Percentiles rank a stretch among this genome's conserved stretches.
Evolutionary conservation across 2,888 invertebrate species (phyloP).

Genomic region (Leucozona laternaria): DNA sequence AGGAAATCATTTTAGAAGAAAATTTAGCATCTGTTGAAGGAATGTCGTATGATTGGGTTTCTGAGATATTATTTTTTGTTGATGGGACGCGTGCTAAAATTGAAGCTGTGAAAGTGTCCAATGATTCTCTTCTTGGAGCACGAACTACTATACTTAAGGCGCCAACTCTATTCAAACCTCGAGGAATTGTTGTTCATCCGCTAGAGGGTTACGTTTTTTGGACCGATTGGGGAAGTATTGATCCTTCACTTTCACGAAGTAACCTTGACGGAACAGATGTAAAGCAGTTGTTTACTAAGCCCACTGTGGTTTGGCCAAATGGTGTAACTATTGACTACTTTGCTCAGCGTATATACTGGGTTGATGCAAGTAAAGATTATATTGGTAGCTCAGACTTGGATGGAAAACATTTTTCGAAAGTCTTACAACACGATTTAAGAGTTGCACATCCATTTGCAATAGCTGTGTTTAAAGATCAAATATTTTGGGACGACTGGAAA

Average conservation of each 20-base stretch:
- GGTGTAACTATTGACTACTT: conserved; percentile 93
- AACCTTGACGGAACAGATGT: conserved; percentile 91
- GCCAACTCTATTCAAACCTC: conserved; percentile 88
- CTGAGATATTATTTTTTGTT: conserved; percentile 93
- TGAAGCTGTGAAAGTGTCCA: conserved; percentile 89
- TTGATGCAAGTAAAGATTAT: conserved; percentile 92
- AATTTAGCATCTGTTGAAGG: conserved; percentile 93
- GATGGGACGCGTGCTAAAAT: conserved; percentile 92
- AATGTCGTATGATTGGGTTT: conserved; percentile 95
- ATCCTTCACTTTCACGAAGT: conserved; percentile 91
- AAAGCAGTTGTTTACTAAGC: conserved; percentile 87
- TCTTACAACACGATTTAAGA: conserved; percentile 87
- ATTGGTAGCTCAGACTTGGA: conserved; percentile 91
- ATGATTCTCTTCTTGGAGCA: conserved; percentile 86
- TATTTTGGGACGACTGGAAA: conserved; percentile 97
- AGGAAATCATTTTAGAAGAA: conserved; percentile 89
- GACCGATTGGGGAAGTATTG: conserved; percentile 94
- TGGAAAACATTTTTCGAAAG: conserved; percentile 88
- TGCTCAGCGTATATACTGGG: conserved; percentile 92
- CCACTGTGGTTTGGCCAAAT: conserved; percentile 93
- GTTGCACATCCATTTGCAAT: conserved; percentile 94
- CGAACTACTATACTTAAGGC: conserved; percentile 90
- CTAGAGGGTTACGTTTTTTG: conserved; percentile 91
- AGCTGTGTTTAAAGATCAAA: conserved; percentile 91
- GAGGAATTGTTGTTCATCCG: conserved; percentile 94